Base-by-base conservation (phyloP, 2,888 invertebrate species). In the Leptogaster cylindrica region DNA sequence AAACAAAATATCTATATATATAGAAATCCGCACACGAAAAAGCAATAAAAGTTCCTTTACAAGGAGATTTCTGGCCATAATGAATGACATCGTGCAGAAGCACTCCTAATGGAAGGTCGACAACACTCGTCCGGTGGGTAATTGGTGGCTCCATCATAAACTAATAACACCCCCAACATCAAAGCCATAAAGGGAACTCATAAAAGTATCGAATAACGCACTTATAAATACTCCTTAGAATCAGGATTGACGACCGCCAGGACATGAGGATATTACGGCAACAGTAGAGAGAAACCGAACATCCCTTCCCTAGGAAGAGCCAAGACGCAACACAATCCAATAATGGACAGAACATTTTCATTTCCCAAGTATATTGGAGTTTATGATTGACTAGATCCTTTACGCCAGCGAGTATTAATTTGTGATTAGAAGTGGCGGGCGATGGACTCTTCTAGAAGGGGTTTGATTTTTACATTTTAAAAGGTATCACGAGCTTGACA, bases 191-290 rank as follows among this genome's bases (percentile, higher is more conserved):
- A 61, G 44, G 25, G 61, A 44, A 61, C 61, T 61, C 61, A 44
- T 61, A 61, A 61, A 61, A 61, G 61, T 61, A 61, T 61, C 61
- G 61, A 61, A 61, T 61, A 61, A 61, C 61, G 28, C 61, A 61
- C 61, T 61, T 61, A 61, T 61, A 61, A 61, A 61, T 61, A 61
- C 61, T 61, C 44, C 61, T 12, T 27, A 23, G 44, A 44, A 61
- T 61, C 61, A 61, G 61, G 44, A 61, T 61, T 61, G 61, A 61
- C 61, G 61, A 61, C 44, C 10, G 61, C 6, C 10, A 10, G 18
- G 14, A 27, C 44, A 16, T 31, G 44, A 18, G 44, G 18, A 41
- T 44, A 55, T 44, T 44, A 44, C 44, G 28, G 14, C 18, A 16
- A 36, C 6, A 20, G 48, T 44, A 27, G 14, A 50, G n/a, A 36